These are phyloP conservation scores for Rhynchonycteris naso DNA, from an alignment of 2,797 vertebrate genomes.

Conservation along the genomic window DNA sequence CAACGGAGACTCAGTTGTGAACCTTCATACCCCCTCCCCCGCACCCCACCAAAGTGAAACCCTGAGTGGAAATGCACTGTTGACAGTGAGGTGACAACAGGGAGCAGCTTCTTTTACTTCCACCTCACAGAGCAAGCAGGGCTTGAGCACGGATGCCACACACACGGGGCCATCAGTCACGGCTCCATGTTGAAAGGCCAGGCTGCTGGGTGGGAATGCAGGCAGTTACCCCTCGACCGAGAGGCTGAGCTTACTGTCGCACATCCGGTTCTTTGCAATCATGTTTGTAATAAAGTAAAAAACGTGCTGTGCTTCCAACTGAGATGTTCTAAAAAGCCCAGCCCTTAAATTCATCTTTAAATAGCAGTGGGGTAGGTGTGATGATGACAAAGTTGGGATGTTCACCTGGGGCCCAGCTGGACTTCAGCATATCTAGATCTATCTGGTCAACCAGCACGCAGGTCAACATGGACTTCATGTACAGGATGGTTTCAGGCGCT, in stretches of 20 bases:
- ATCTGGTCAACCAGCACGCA: too few relatives aligned
- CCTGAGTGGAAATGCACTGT: neutral
- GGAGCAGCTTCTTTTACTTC: neutral
- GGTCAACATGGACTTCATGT: neutral
- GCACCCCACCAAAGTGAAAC: fast-evolving
- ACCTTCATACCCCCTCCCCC: fast-evolving
- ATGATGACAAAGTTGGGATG: neutral
- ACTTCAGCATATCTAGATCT: neutral
- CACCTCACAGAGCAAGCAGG: neutral
- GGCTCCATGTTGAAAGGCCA: neutral
- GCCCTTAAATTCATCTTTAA: neutral
- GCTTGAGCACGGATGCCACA: neutral
- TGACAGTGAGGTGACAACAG: neutral
- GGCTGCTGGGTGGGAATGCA: neutral
- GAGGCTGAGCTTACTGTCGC: too few relatives aligned
- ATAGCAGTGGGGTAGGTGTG: fast-evolving
- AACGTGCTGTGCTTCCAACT: neutral
- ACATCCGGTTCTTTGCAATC: neutral
- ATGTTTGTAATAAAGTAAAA: neutral
- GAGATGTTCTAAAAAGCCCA: neutral
- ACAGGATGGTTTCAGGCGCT: neutral
- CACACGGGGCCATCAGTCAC: neutral
- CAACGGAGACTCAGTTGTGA: fast-evolving
- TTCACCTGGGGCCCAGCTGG: neutral
- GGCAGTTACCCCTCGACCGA: neutral